A percentile compares a stretch with the other conserved stretches of the same genome.
These are phyloP conservation scores for Nothobranchius furzeri DNA, from an alignment of 2,113 vertebrate genomes.

Conservation along the genomic window DNA sequence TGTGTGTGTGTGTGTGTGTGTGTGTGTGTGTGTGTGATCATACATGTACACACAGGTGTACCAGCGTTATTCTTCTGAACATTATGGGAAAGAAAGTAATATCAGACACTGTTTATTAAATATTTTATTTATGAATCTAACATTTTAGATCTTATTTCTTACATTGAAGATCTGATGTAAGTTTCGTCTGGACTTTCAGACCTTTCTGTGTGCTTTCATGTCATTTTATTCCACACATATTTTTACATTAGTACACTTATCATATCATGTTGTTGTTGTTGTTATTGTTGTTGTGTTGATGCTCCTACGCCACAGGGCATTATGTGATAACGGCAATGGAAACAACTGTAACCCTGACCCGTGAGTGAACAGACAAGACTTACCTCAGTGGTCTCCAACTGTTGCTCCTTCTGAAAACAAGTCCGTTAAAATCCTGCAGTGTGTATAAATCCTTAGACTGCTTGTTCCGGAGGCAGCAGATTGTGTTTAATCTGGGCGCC, in stretches of 20 bases:
- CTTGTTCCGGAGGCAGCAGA: not conserved
- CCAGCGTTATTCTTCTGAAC: slow-evolving; percentile 1
- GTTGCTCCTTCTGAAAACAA: not conserved
- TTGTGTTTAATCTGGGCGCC: not conserved
- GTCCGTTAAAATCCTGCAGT: not conserved
- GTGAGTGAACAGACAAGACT: not conserved
- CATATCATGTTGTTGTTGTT: too few species aligned
- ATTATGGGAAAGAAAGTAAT: not conserved
- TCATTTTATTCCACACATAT: not conserved
- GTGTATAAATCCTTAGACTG: not conserved
- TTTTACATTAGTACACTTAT: not conserved
- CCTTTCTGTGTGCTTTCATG: not conserved
- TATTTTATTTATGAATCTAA: not conserved
- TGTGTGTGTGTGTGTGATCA: not conserved
- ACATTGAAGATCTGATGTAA: not conserved
- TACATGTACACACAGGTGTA: slow-evolving; percentile 3
- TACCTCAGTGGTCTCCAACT: slow-evolving; percentile 17
- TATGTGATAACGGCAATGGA: too few species aligned
- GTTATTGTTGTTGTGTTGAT: too few species aligned
- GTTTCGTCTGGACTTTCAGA: not conserved
- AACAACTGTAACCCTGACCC: too few species aligned
- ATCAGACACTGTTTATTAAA: not conserved
- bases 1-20: too few species aligned
- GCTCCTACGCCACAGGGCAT: too few species aligned
- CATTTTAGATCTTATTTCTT: not conserved